A percentile compares a stretch with the other conserved stretches of the same genome.
These are phyloP conservation scores for Drosophila orena DNA, from an alignment of 1,140 invertebrate genomes.

Conservation along the genomic window DNA sequence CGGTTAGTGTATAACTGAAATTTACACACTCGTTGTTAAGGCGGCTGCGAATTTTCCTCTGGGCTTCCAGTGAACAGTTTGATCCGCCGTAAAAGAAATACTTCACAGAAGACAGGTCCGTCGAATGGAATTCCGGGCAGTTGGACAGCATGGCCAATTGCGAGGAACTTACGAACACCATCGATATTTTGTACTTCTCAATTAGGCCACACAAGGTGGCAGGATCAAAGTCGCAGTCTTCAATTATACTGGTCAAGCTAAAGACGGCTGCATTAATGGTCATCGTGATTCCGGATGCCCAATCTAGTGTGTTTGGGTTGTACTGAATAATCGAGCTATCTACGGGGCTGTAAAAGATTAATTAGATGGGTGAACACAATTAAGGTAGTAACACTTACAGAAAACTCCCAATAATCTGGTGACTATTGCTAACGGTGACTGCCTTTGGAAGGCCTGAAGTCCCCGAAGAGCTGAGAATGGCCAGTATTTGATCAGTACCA, in stretches of 20 bases:
- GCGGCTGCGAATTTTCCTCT: slow-evolving; percentile 13
- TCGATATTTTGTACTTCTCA: slow-evolving; percentile 43
- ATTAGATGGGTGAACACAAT: too few relatives aligned
- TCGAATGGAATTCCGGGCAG: not conserved
- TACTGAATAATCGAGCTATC: slow-evolving; percentile 18
- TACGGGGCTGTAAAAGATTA: not conserved
- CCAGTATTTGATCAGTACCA: slow-evolving; percentile 53
- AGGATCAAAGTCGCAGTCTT: slow-evolving; percentile 31
- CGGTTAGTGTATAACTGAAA: slow-evolving; percentile 29
- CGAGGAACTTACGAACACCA: slow-evolving; percentile 1
- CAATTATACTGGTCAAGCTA: slow-evolving; percentile 34
- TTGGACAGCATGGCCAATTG: slow-evolving; percentile 2
- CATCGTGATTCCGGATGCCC: slow-evolving; percentile 19
- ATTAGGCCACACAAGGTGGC: slow-evolving; percentile 10
- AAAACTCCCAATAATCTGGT: slow-evolving; percentile 16
- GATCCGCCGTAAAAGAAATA: slow-evolving; percentile 23
- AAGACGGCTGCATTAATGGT: slow-evolving; percentile 25
- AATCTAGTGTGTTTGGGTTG: slow-evolving; percentile 5
- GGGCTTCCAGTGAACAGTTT: slow-evolving; percentile 3
- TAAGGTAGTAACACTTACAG: slow-evolving; percentile 1
- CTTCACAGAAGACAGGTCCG: slow-evolving; percentile 24
- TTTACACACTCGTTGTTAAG: slow-evolving; percentile 15
- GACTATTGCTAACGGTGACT: slow-evolving; percentile 88
- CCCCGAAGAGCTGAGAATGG: slow-evolving; percentile 87
- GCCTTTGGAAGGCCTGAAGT: slow-evolving; percentile 91